Percentiles rank a stretch among this genome's conserved stretches.
Evolutionary conservation across 2,113 vertebrate species (phyloP).

Genomic region (Oriolus oriolus): DNA sequence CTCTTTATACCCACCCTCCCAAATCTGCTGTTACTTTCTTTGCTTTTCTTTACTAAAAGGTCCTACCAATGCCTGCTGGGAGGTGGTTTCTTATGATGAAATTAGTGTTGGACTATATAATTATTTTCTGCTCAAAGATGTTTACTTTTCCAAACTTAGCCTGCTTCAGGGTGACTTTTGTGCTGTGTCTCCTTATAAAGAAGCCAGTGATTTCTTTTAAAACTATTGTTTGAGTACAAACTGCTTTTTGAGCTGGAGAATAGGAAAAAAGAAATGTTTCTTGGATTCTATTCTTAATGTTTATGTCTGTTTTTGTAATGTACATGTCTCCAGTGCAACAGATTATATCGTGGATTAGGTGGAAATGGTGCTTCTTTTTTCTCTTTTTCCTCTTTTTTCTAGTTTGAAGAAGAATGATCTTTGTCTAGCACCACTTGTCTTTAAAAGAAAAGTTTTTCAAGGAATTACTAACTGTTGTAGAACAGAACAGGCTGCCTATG

Average conservation of each 20-base stretch:
- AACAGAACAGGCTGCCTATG: background rate
- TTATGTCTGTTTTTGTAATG: background rate
- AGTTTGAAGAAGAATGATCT: background rate
- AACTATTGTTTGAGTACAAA: background rate
- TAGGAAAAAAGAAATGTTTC: background rate
- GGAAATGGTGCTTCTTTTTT: background rate
- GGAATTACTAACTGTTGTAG: background rate
- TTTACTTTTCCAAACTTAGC: background rate
- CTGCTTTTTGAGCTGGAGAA: background rate
- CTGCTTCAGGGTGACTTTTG: background rate
- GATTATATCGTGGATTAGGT: background rate
- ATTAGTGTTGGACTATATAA: background rate
- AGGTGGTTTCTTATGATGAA: background rate
- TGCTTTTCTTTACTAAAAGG: background rate
- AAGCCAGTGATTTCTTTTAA: background rate
- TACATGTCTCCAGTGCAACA: background rate
- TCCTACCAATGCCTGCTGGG: background rate
- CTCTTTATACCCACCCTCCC: background rate
- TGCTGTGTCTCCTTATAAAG: background rate
- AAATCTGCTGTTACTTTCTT: background rate
- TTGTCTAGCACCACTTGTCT: background rate
- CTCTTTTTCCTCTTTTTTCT: background rate
- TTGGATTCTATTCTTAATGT: background rate
- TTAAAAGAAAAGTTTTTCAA: background rate
- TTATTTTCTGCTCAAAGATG: background rate